Conservation (phyloP, 2,797 vertebrate genomes). For the Limosa lapponica region DNA sequence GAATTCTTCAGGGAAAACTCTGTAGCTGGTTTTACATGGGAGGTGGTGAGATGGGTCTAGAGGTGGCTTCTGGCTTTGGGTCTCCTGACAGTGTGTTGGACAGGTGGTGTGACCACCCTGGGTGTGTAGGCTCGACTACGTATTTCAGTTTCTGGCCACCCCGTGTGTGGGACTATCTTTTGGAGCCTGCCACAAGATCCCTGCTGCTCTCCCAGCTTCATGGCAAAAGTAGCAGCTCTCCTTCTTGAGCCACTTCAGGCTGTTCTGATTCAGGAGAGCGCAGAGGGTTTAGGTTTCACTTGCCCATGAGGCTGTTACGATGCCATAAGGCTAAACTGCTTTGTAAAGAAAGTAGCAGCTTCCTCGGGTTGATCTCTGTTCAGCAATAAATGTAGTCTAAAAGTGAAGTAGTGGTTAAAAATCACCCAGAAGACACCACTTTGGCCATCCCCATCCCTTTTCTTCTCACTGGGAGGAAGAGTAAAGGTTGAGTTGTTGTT, state of each 20-base stretch:
- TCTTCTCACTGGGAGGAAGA: not conserved
- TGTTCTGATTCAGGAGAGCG: accelerated
- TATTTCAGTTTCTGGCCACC: not conserved
- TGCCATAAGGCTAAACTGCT: not conserved
- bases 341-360: not conserved
- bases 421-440: not conserved
- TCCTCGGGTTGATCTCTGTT: not conserved
- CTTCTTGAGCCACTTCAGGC: accelerated
- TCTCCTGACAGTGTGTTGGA: not conserved
- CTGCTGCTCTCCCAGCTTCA: not conserved
- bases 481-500: not conserved
- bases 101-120: not conserved
- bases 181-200: not conserved
- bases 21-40: accelerated
- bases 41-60: not conserved
- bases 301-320: not conserved
- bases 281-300: not conserved
- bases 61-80: not conserved
- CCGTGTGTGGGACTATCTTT: accelerated
- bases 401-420: not conserved
- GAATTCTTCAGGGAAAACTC: not conserved
- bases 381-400: not conserved
- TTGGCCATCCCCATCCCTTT: not conserved
- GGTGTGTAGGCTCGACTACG: accelerated
- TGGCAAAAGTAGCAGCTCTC: not conserved